These are phyloP conservation scores for Lutjanus erythropterus DNA, from an alignment of 2,113 vertebrate species.

Conservation along the genomic window DNA sequence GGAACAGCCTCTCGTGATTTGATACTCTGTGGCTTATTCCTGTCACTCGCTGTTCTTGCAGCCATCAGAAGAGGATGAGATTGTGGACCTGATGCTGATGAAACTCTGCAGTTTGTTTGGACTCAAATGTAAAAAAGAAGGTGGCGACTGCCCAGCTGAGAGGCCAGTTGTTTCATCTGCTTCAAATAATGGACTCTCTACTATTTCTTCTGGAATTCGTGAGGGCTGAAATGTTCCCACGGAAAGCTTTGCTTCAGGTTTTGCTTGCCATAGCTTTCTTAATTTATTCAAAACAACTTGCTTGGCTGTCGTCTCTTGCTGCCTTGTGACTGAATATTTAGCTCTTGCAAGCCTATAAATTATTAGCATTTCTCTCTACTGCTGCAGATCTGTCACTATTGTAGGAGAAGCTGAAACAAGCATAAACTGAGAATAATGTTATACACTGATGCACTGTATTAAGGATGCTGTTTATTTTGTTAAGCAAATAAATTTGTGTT, in stretches of 20 bases:
- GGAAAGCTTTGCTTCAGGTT: conserved; percentile 19
- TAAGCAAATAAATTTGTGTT: conserved; percentile 43
- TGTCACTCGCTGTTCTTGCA: conserved; percentile 70
- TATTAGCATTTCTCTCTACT: conserved; percentile 26
- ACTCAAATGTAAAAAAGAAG: conserved; percentile 86
- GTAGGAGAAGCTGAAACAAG: conserved; percentile 2
- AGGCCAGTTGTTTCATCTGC: conserved; percentile 25
- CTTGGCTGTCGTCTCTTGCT: too few relatives aligned
- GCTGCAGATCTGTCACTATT: conserved; percentile 16
- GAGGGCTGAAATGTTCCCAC: conserved; percentile 22
- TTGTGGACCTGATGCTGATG: conserved; percentile 91
- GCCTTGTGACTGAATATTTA: conserved; percentile 28
- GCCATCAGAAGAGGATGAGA: conserved; percentile 95
- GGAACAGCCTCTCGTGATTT: not conserved
- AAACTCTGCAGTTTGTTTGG: conserved; percentile 92
- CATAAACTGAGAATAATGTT: conserved; percentile 1
- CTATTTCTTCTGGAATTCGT: conserved; percentile 45
- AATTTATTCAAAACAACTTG: conserved; percentile 9
- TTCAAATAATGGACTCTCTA: conserved; percentile 39
- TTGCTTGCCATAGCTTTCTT: conserved; percentile 20
- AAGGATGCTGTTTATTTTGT: conserved; percentile 36
- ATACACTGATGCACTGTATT: conserved; percentile 5
- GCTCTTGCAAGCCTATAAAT: conserved; percentile 18
- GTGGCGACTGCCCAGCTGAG: conserved; percentile 24
- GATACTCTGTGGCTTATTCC: conserved; percentile 1